Conservation (phyloP, 2,888 invertebrate genomes). For the Athrips mouffetella region DNA sequence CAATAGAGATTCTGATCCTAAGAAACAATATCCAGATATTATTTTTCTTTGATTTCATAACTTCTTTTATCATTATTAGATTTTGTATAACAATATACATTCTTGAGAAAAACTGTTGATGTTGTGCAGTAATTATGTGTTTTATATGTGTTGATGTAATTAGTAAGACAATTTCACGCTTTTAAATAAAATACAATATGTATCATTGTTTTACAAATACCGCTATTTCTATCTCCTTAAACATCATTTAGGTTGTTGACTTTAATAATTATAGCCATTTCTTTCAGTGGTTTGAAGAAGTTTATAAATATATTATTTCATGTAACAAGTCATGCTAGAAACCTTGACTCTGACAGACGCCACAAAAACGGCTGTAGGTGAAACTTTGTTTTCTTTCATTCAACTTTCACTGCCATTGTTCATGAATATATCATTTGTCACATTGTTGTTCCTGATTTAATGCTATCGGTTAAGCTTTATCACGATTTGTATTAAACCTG, state of each 20-base stretch:
- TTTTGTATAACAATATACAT: too few relatives aligned
- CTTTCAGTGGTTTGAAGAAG: background rate
- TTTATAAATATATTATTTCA: background rate
- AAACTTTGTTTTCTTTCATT: conserved; percentile 16
- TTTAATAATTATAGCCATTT: background rate
- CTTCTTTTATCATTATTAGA: too few relatives aligned
- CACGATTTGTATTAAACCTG: background rate
- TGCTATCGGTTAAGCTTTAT: conserved; percentile 1
- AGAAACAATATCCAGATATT: too few relatives aligned
- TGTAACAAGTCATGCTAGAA: conserved; percentile 2
- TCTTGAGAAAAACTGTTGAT: too few relatives aligned
- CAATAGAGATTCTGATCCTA: too few relatives aligned
- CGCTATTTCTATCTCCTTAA: background rate
- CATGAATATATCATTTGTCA: conserved; percentile 16
- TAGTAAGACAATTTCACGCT: background rate
- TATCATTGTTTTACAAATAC: background rate
- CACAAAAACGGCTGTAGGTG: conserved; percentile 10
- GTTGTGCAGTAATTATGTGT: background rate
- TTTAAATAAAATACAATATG: background rate
- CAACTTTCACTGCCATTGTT: conserved; percentile 21
- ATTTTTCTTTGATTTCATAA: too few relatives aligned
- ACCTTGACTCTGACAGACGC: conserved; percentile 10
- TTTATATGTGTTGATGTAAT: background rate
- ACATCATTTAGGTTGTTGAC: background rate
- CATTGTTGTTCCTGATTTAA: conserved; percentile 2